Conservation (phyloP, 2,113 vertebrate species). For the Psettodes erumei region DNA sequence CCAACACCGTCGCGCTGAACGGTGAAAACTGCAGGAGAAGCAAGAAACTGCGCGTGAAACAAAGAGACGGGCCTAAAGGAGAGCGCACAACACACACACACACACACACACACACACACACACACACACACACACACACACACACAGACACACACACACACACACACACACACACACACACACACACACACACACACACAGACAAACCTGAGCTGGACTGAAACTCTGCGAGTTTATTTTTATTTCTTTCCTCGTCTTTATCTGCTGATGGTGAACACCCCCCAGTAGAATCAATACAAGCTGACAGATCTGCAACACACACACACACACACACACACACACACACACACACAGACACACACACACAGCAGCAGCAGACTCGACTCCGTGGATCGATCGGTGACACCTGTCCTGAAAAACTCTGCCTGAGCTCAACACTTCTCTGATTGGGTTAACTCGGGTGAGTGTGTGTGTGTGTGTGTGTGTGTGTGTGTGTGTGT, state of each 20-base stretch:
- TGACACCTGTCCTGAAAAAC: conserved; percentile 30
- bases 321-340: conserved; percentile 22
- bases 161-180: conserved; percentile 21
- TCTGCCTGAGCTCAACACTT: neutral
- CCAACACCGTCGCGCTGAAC: conserved; percentile 87
- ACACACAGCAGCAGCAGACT: neutral
- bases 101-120: conserved; percentile 2
- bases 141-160: conserved; percentile 4
- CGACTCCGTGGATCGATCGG: conserved; percentile 6
- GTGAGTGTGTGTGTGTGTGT: conserved; percentile 14
- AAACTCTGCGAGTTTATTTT: neutral
- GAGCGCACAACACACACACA: conserved; percentile 36
- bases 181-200: conserved; percentile 11
- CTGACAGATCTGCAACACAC: conserved; percentile 27
- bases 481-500: conserved; percentile 15
- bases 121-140: conserved; percentile 29
- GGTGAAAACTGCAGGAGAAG: conserved; percentile 91
- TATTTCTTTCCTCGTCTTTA: neutral
- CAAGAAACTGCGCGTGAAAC: neutral
- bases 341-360: conserved; percentile 7
- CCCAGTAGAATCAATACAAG: conserved; percentile 14
- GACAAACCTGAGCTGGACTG: too few species aligned
- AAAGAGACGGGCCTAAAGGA: too few species aligned
- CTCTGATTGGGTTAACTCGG: neutral
- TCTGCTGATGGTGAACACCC: conserved; percentile 1